Evolutionary conservation across 2,888 invertebrate genomes (phyloP).

Genomic region (Pherbina coryleti): DNA sequence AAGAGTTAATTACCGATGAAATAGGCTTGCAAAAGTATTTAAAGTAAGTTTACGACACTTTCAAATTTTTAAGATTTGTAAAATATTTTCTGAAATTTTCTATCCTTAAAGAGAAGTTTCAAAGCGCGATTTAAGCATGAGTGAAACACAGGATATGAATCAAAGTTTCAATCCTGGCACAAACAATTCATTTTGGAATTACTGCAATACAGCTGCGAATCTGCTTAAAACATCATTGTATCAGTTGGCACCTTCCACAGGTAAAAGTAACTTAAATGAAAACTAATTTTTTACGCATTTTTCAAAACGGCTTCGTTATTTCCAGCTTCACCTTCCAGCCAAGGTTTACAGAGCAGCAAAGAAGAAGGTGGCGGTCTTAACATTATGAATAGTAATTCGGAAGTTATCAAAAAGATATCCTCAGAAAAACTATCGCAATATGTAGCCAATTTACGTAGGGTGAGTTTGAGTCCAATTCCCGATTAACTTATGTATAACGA

Average conservation of each 20-base stretch:
- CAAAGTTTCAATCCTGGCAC: conserved; percentile 55
- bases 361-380: conserved; percentile 64
- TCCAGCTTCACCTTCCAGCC: conserved; percentile 55
- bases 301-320: neutral
- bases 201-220: conserved; percentile 67
- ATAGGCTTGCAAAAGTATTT: conserved; percentile 70
- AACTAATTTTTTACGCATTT: neutral
- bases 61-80: neutral
- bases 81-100: neutral
- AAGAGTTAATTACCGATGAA: conserved; percentile 71
- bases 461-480: conserved; percentile 60
- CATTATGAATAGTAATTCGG: conserved; percentile 66
- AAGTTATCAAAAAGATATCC: conserved; percentile 67
- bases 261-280: conserved; percentile 43
- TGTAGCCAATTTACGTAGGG: conserved; percentile 83
- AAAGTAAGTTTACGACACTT: conserved; percentile 58
- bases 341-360: conserved; percentile 61
- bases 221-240: conserved; percentile 66
- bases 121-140: conserved; percentile 59
- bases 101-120: conserved; percentile 53
- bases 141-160: conserved; percentile 56
- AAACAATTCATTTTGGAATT: conserved; percentile 68
- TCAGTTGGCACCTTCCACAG: conserved; percentile 65
- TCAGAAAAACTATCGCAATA: conserved; percentile 80
- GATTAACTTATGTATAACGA: conserved; percentile 15